Base-by-base conservation (phyloP, 2,888 invertebrate species). In the Dexiosoma caninum region DNA sequence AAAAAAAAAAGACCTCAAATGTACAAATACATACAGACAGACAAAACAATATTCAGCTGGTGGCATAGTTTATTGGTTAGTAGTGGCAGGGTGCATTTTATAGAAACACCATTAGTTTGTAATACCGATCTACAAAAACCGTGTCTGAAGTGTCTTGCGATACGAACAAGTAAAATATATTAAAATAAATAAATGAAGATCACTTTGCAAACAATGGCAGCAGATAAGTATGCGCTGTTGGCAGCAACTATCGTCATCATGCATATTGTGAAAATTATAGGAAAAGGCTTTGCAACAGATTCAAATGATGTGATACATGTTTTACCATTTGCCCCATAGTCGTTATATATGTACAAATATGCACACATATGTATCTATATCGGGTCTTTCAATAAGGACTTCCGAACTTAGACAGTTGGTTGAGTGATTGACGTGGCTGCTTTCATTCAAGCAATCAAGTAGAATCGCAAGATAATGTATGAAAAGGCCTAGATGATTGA, bases 141-240 rank as follows among this genome's bases (percentile, higher is more conserved):
- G 77, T 77, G 69, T 51, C 69, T 77, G 64, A 74, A 70, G 44
- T 69, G 77, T 51, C 35, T 67, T 19, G n/a, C 55, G 42, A 27
- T 5, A 64, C 21, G 64, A 35, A 62, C 5, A 23, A 23, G 49
- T n/a, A n/a, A 72, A 42, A 42, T 59, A 44, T 60, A 69, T 19
- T 62, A 40, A 57, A 71, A 74, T 77, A 64, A 74, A 77, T 72
- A 77, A 77, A 77, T 74, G 81, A 81, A 74, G 81, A 81, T 69
- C 72, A 77, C 51, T 57, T 64, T 64, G 37, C 77, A 44, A 72
- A 69, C 67, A 74, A 72, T 53, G 37, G 46, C 66, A 42, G 14
- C 35, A n/a, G n/a, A n/a, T n/a, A 51, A 64, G 44, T 32, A n/a
- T 51, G 14, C n/a, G 27, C 23, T 27, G 16, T 51, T 40, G 49